phyloP scores from a whole-genome alignment of 2,797 vertebrate species.

The Sardinella longiceps region DNA sequence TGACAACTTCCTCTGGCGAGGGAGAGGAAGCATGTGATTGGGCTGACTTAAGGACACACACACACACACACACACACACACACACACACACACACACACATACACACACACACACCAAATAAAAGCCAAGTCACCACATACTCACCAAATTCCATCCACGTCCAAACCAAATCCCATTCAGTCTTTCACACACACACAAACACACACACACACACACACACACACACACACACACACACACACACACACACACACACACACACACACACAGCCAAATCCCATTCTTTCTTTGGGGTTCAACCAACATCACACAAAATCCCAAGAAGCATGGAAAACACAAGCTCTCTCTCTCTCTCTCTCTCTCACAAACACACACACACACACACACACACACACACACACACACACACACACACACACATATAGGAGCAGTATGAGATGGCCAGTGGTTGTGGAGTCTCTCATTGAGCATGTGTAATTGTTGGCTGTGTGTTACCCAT shows the following conservation, averaged over 20 bases:
- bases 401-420: neutral
- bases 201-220: no score
- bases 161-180: neutral
- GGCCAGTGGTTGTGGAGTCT: constrained; percentile 45
- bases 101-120: neutral
- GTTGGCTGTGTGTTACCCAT: constrained; percentile 43
- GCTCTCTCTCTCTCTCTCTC: no score
- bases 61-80: neutral
- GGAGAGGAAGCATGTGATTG: no score
- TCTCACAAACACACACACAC: no score
- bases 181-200: no score
- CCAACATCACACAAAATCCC: neutral
- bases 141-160: no score
- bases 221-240: no score
- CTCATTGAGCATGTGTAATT: constrained; percentile 53
- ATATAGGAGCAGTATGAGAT: constrained; percentile 29
- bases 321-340: no score
- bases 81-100: neutral
- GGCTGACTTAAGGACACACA: no score
- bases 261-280: no score
- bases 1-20: no score
- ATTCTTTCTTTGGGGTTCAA: neutral
- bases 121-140: neutral
- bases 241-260: no score
- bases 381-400: neutral